A percentile compares a stretch with the other conserved stretches of the same genome.
phyloP scores from a whole-genome alignment of 1,140 invertebrate species.

The Atta colombica region DNA sequence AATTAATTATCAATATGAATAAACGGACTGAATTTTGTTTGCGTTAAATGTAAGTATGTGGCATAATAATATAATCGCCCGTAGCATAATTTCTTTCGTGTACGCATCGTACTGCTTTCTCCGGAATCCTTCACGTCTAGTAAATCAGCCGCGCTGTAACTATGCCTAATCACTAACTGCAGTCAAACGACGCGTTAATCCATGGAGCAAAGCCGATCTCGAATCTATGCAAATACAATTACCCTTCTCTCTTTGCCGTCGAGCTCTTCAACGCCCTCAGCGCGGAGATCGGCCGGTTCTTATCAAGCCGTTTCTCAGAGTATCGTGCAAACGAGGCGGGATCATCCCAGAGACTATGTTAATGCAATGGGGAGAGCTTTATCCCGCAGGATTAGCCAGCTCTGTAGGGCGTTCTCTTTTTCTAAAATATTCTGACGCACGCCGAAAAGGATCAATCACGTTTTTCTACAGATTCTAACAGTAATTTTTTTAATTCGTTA shows the following conservation, averaged over 20 bases:
- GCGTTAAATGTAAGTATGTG: neutral
- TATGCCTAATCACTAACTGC: conserved; percentile 79
- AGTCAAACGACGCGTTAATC: conserved; percentile 78
- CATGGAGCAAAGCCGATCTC: conserved; percentile 79
- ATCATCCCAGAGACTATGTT: conserved; percentile 81
- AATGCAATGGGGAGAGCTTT: conserved; percentile 79
- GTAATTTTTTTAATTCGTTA: neutral
- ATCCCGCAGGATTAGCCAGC: conserved; percentile 75
- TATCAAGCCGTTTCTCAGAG: conserved; percentile 83
- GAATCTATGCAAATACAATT: conserved; percentile 84
- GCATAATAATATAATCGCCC: neutral
- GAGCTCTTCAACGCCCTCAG: conserved; percentile 58
- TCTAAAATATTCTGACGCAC: conserved; percentile 33
- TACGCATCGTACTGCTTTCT: neutral
- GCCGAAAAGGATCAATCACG: conserved; percentile 30
- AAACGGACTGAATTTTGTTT: neutral
- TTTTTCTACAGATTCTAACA: neutral
- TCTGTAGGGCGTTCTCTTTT: conserved; percentile 32
- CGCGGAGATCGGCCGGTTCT: conserved; percentile 76
- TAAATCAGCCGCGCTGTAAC: conserved; percentile 61
- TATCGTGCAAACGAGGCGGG: conserved; percentile 81
- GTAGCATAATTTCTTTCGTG: conserved; percentile 41
- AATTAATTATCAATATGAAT: neutral
- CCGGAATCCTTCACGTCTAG: conserved; percentile 12
- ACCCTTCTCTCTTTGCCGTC: conserved; percentile 72